phyloP scores from a whole-genome alignment of 2,797 vertebrate genomes.

The Sphenopsis melanotis region DNA sequence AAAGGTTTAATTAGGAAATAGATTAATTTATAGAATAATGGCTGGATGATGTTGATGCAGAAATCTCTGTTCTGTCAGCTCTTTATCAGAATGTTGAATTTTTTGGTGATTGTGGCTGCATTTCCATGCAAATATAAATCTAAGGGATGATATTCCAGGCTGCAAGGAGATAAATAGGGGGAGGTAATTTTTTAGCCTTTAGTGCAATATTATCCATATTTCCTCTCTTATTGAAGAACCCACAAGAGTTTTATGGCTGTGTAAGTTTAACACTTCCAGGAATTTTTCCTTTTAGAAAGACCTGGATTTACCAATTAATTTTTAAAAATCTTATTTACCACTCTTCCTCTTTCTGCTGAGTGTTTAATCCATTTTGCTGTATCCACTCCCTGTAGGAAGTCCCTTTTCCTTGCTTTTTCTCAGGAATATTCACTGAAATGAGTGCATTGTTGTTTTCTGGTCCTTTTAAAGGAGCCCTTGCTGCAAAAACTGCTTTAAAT shows the following conservation, averaged over 20 bases:
- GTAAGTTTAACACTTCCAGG: neutral
- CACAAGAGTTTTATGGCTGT: neutral
- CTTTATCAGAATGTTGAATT: neutral
- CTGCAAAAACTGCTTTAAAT: neutral
- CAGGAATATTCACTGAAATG: neutral
- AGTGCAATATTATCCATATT: neutral
- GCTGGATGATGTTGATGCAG: neutral
- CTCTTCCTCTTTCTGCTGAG: neutral
- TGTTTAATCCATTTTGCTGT: neutral
- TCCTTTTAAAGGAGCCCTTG: neutral
- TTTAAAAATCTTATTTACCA: neutral
- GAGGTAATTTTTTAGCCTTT: neutral
- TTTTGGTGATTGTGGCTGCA: neutral
- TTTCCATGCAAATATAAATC: neutral
- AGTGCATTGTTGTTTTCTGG: neutral
- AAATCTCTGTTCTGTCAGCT: neutral
- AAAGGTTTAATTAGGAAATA: neutral
- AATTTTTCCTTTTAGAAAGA: neutral
- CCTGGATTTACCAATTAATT: rapidly evolving
- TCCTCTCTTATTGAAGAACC: neutral
- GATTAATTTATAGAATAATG: neutral
- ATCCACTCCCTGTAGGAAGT: neutral
- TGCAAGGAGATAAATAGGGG: neutral
- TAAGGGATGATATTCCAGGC: neutral
- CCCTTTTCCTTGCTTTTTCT: neutral